Evolutionary conservation across 2,113 vertebrate species (phyloP).

Genomic region (Regulus satrapa): DNA sequence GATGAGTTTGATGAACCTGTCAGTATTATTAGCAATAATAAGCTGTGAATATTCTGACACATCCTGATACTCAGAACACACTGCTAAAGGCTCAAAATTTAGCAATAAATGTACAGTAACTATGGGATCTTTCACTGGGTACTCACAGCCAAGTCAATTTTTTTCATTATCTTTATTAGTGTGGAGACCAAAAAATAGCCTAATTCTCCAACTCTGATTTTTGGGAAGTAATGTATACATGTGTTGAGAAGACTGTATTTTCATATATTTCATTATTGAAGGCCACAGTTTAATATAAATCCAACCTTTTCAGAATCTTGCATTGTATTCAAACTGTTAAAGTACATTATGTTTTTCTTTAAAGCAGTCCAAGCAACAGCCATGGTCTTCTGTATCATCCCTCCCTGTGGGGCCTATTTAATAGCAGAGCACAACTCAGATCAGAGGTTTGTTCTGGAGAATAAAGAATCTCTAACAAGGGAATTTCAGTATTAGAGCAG

Average conservation of each 20-base stretch:
- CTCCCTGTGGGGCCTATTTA: neutral
- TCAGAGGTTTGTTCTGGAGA: neutral
- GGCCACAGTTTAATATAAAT: neutral
- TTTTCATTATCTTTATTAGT: neutral
- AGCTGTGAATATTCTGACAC: neutral
- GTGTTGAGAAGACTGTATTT: neutral
- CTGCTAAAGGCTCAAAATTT: neutral
- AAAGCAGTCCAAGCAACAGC: neutral
- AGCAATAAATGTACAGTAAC: neutral
- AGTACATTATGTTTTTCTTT: neutral
- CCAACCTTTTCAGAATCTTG: neutral
- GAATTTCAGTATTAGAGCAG: neutral
- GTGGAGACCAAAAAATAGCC: neutral
- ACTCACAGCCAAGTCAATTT: neutral
- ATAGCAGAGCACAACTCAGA: neutral
- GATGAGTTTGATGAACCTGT: conserved; percentile 36
- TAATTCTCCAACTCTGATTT: neutral
- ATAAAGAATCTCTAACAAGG: neutral
- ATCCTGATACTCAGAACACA: neutral
- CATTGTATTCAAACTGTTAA: neutral
- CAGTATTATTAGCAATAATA: conserved; percentile 14
- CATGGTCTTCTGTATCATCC: neutral
- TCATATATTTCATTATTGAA: neutral
- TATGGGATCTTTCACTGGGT: neutral
- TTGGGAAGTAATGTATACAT: neutral